Evolutionary conservation across 2,113 vertebrate genomes (phyloP).

Genomic region (Balaeniceps rex): DNA sequence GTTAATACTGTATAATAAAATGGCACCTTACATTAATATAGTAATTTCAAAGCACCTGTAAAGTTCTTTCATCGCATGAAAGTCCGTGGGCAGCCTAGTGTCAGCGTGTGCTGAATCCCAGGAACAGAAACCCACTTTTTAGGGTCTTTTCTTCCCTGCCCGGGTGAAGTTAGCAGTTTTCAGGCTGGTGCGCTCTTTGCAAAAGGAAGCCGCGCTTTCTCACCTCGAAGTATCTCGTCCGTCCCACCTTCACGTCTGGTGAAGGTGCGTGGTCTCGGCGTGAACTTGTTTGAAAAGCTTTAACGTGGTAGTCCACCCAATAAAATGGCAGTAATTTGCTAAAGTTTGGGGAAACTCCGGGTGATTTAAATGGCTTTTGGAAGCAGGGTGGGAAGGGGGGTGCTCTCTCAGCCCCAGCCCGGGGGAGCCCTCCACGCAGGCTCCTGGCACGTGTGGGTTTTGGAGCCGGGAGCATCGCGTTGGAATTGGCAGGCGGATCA

Average conservation of each 20-base stretch:
- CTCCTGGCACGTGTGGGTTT: background rate
- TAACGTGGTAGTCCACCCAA: rapidly evolving
- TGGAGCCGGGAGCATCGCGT: background rate
- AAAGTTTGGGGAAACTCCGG: background rate
- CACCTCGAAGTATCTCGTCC: background rate
- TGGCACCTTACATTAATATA: background rate
- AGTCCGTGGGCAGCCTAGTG: background rate
- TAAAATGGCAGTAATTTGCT: background rate
- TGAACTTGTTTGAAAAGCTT: background rate
- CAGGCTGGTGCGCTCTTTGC: rapidly evolving
- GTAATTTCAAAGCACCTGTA: background rate
- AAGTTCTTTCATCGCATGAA: background rate
- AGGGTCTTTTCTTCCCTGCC: background rate
- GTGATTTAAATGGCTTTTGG: background rate
- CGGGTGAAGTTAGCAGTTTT: background rate
- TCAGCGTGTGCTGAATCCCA: background rate
- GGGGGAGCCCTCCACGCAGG: background rate
- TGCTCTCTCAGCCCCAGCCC: background rate
- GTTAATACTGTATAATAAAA: background rate
- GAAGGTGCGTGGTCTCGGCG: background rate
- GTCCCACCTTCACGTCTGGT: background rate
- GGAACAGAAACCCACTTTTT: background rate
- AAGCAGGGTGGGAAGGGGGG: background rate
- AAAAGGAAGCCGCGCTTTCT: background rate
- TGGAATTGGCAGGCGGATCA: constrained; percentile 20